Conservation (phyloP, 2,888 invertebrate species). For the Lamellibrachia columna region DNA sequence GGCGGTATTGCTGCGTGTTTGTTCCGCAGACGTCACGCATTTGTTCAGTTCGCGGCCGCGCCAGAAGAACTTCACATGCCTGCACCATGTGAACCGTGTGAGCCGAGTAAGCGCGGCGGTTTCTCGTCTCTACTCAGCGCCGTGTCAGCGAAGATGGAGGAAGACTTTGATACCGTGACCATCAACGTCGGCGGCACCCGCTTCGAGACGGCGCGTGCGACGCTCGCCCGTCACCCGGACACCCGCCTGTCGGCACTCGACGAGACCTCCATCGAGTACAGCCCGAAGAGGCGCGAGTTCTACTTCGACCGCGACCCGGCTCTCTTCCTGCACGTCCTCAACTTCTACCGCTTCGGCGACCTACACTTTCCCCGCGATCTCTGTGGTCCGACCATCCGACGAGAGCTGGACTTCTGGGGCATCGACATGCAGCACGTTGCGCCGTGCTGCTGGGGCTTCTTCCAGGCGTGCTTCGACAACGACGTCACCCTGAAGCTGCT, state of each 20-base stretch:
- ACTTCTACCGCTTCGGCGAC: slow-evolving; percentile 12
- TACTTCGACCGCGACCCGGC: not conserved
- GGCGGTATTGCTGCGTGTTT: not conserved
- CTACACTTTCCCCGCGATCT: not conserved
- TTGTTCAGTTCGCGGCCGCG: not conserved
- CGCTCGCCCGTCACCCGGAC: not conserved
- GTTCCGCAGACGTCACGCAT: not conserved
- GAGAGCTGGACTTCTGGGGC: not conserved
- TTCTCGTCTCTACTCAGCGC: not conserved
- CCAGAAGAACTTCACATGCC: not conserved
- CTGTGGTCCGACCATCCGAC: not conserved
- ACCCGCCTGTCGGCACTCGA: not conserved
- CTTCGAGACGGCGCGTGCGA: not conserved
- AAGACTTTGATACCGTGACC: not conserved
- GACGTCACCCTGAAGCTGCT: not conserved
- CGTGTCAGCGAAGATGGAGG: not conserved
- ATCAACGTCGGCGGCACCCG: slow-evolving; percentile 12
- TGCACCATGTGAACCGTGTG: not conserved
- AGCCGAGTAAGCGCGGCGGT: not conserved
- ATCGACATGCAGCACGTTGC: not conserved
- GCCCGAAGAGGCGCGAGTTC: not conserved
- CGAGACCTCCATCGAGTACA: not conserved
- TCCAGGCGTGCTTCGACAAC: not conserved
- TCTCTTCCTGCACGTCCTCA: not conserved
- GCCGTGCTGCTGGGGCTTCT: not conserved